Evolutionary conservation across 2,113 vertebrate genomes (phyloP).

Genomic region (Rhadina sibilatrix): DNA sequence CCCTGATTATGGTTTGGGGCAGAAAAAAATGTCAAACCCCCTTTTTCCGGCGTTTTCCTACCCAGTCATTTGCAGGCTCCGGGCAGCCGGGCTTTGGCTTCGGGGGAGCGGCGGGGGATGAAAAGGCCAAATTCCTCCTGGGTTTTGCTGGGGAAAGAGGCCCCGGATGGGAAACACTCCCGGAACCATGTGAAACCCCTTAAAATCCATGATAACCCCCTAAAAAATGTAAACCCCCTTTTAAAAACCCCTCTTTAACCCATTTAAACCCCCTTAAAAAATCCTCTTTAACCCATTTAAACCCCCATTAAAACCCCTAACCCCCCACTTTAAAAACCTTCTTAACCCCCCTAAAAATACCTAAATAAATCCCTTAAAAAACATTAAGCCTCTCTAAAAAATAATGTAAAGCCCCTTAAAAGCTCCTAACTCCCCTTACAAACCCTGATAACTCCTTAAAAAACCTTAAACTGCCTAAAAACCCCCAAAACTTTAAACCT

Average conservation of each 20-base stretch:
- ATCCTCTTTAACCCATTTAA: neutral
- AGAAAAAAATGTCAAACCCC: neutral
- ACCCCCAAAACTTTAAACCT: neutral
- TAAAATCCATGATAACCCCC: neutral
- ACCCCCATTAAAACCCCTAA: neutral
- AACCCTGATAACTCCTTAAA: neutral
- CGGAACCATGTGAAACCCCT: neutral
- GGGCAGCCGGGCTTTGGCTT: neutral
- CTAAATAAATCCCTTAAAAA: neutral
- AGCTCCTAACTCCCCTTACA: neutral
- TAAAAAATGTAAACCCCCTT: neutral
- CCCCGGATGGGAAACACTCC: neutral
- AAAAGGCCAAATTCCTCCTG: neutral
- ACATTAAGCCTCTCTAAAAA: neutral
- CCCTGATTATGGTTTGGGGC: neutral
- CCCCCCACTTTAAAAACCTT: neutral
- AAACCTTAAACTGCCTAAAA: neutral
- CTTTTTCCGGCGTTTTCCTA: neutral
- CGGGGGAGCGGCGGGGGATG: neutral
- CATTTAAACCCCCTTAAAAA: neutral
- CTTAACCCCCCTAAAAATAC: neutral
- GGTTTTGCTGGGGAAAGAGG: neutral
- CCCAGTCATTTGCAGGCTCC: neutral
- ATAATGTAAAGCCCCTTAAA: neutral
- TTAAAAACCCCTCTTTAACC: neutral